Percentiles rank a stretch among this genome's conserved stretches.
Evolutionary conservation across 2,113 vertebrate genomes (phyloP).

Genomic region (Cheilinus undulatus): DNA sequence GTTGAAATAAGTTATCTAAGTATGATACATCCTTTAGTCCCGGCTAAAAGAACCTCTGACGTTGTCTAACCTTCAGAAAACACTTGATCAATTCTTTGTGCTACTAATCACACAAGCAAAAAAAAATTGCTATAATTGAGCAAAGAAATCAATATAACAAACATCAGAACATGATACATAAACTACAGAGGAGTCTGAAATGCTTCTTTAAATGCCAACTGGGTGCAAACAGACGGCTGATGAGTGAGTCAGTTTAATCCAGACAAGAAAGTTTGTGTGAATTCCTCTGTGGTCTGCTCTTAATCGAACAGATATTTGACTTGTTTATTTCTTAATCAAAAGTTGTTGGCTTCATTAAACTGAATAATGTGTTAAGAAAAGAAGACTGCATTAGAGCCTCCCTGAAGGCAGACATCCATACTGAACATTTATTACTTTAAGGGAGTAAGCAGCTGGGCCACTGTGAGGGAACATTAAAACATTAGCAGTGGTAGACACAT

Average conservation of each 20-base stretch:
- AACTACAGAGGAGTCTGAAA: too few species aligned
- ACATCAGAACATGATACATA: neutral
- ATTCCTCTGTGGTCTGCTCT: too few species aligned
- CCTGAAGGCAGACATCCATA: neutral
- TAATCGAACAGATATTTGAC: too few species aligned
- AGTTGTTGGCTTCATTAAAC: neutral
- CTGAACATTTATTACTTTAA: neutral
- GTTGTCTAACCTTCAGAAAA: neutral
- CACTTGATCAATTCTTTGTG: neutral
- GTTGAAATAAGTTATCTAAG: too few species aligned
- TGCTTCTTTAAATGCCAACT: neutral
- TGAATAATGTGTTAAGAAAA: neutral
- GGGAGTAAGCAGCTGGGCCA: neutral
- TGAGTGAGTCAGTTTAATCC: neutral
- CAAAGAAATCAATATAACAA: neutral
- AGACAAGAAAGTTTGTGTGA: neutral
- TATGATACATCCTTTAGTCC: too few species aligned
- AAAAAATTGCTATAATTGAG: neutral
- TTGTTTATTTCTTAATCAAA: neutral
- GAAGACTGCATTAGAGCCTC: too few species aligned
- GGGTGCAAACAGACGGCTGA: neutral
- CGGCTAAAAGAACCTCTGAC: neutral
- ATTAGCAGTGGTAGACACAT: too few species aligned
- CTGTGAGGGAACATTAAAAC: neutral
- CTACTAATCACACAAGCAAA: neutral